Evolutionary conservation across 2,888 invertebrate genomes (phyloP).

Genomic region (Apamea sordens): DNA sequence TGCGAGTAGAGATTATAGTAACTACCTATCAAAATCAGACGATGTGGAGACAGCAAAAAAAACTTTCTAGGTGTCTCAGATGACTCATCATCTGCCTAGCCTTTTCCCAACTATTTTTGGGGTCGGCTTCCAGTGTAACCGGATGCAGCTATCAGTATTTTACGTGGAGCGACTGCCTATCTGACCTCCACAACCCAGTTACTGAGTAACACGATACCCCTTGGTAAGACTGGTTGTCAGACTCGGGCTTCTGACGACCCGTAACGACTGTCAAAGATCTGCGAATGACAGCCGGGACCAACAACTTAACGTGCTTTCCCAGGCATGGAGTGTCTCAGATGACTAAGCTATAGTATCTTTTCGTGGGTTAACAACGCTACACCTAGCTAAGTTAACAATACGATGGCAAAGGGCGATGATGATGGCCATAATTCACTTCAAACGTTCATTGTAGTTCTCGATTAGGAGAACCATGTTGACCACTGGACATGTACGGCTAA

Average conservation of each 20-base stretch:
- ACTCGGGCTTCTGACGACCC: too few species aligned
- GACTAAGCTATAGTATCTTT: neutral
- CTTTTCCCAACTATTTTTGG: too few species aligned
- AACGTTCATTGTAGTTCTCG: constrained; percentile 32
- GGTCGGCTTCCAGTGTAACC: too few species aligned
- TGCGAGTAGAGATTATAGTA: neutral
- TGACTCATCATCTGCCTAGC: too few species aligned
- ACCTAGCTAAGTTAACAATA: neutral
- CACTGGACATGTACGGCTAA: constrained; percentile 22
- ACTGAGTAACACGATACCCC: too few species aligned
- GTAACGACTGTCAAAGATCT: too few species aligned
- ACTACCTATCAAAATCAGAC: neutral
- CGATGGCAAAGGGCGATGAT: neutral
- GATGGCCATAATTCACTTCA: constrained; percentile 23
- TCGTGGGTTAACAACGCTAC: neutral
- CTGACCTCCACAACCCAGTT: too few species aligned
- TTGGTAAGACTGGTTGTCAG: too few species aligned
- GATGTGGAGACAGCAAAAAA: neutral
- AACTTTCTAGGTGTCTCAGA: neutral
- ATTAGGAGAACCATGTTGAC: constrained; percentile 34
- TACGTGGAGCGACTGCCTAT: too few species aligned
- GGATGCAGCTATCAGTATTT: too few species aligned
- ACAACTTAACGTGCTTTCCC: too few species aligned
- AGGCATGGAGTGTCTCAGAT: neutral
- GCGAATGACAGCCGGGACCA: too few species aligned